phyloP scores from a whole-genome alignment of 2,888 invertebrate species.

The Dendrolimus pini region DNA sequence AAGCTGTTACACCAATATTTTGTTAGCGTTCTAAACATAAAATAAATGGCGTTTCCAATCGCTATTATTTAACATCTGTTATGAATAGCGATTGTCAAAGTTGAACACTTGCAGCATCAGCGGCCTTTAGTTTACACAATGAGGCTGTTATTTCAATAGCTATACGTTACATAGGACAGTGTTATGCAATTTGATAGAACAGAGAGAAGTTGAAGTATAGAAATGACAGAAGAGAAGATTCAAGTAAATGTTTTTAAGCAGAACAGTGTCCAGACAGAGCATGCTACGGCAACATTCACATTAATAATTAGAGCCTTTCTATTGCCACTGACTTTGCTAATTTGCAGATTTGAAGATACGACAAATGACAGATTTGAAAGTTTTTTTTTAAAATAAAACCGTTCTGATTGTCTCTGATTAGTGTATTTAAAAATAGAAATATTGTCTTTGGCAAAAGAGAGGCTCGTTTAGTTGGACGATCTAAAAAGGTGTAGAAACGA shows the following conservation, averaged over 20 bases:
- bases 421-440: constrained; percentile 5
- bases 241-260: constrained; percentile 19
- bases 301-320: constrained; percentile 39
- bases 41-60: neutral
- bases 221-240: neutral
- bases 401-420: neutral
- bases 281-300: constrained; percentile 55
- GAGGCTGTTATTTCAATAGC: constrained; percentile 16
- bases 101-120: neutral
- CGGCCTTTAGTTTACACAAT: neutral
- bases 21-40: neutral
- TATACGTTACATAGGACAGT: constrained; percentile 23
- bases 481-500: constrained; percentile 71
- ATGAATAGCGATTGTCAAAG: neutral
- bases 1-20: constrained; percentile 15
- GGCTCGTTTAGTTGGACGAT: constrained; percentile 68
- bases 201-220: neutral
- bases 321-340: constrained; percentile 32
- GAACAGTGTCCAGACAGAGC: constrained; percentile 47
- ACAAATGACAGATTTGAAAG: constrained; percentile 6
- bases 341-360: constrained; percentile 3
- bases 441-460: constrained; percentile 44
- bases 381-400: too few relatives aligned
- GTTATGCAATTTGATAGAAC: constrained; percentile 15
- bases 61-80: neutral